Percentiles rank a stretch among this genome's conserved stretches.
phyloP scores from a whole-genome alignment of 2,113 vertebrate species.

The Vombatus ursinus region DNA sequence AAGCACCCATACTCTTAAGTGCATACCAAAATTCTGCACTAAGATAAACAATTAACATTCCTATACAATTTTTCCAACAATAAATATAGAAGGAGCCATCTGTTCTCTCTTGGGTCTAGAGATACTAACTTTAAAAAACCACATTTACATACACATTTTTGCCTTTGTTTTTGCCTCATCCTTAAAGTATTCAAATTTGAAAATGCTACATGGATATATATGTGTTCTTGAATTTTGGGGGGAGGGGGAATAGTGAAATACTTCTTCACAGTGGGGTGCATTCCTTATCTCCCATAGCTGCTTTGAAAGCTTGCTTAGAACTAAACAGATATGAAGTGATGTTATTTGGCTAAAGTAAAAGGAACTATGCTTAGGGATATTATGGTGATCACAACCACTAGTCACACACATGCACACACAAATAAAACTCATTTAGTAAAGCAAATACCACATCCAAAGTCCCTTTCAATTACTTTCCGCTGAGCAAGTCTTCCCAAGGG shows the following conservation, averaged over 20 bases:
- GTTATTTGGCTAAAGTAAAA: no score
- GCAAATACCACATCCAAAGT: not conserved
- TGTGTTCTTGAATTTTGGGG: no score
- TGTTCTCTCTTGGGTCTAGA: not conserved
- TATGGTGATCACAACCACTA: no score
- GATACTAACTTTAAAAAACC: not conserved
- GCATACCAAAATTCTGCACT: not conserved
- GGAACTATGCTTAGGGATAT: no score
- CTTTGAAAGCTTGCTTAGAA: not conserved
- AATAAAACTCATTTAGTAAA: not conserved
- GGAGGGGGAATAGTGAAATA: not conserved
- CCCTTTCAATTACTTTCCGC: not conserved
- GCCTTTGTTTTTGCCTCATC: not conserved
- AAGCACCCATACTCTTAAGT: not conserved
- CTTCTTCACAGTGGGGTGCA: not conserved
- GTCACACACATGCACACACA: not conserved
- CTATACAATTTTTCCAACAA: not conserved
- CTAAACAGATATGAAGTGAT: not conserved
- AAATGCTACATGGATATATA: no score
- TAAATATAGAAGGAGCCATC: not conserved
- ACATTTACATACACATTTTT: constrained; percentile 20
- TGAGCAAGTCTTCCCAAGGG: not conserved
- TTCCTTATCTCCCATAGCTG: not conserved
- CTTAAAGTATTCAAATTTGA: not conserved
- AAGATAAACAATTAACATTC: not conserved